Base-by-base conservation (phyloP, 2,113 vertebrate species). In the Gymnarchus niloticus region DNA sequence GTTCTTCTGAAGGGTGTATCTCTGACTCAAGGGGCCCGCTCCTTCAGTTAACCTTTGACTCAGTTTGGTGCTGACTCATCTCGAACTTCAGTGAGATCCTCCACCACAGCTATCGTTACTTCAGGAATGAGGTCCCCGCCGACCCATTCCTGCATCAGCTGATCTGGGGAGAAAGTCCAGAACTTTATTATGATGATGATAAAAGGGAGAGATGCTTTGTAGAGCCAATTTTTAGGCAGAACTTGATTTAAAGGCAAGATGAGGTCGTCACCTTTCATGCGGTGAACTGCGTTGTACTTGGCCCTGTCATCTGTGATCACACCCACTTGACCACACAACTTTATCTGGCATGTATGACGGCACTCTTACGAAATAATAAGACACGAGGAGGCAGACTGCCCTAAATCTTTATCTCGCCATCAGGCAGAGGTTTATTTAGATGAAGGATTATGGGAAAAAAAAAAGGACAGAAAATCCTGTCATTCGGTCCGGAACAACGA, bases 401-500 rank as follows among this genome's bases (percentile, higher is more conserved):
- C 52, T 6, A 52, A 69, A 81, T 84, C 25, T 46, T 56, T 69
- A 28, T 69, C 81, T 76, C 85, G 84, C 49, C 52, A 37, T 61
- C 73, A 86, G 10, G 56, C 85, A 84, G 25, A 3, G 37, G 48
- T 65, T 25, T 56, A 85, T 82, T 84, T 81, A 33, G 46, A 84
- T 52, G 23, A 80, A 81, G 73, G 82, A 86, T 86, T 73, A 69
- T 37, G 10, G 73, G 33, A 48, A 52, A 51, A 78, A 78, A 41
- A 3, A 65, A 1, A n/a, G 82, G 59, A 82, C 33, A 73, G 21
- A 49, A 48, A 81, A 87, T 41, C 37, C 28, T 21, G 81, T 61
- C 28, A n/a, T 83, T 83, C 33, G 87, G 48, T 89, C 89, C 85
- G 87, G 59, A 86, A 87, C 85, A 56, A 73, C 12, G 9, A 48